phyloP scores from a whole-genome alignment of 2,888 invertebrate species.

The Drosophila hamatofila region DNA sequence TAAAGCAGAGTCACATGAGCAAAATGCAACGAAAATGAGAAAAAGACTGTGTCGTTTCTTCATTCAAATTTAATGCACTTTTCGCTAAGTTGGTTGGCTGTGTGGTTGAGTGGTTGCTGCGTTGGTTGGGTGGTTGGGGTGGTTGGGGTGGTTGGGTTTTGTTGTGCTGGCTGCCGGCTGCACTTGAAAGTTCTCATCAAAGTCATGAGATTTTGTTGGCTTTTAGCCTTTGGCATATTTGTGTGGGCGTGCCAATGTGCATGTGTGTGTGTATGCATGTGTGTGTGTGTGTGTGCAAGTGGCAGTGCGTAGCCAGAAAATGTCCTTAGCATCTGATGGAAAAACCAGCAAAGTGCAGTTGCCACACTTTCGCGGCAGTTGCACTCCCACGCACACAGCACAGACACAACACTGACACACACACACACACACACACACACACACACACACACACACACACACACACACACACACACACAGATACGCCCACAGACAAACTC shows the following conservation, averaged over 20 bases:
- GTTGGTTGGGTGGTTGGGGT: neutral
- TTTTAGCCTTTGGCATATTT: constrained; percentile 38
- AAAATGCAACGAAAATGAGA: constrained; percentile 24
- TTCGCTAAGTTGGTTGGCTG: constrained; percentile 15
- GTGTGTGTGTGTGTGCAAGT: constrained; percentile 7
- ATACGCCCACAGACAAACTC: neutral
- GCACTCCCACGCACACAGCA: neutral
- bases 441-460: neutral
- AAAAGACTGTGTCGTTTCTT: constrained; percentile 30
- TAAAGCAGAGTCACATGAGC: neutral
- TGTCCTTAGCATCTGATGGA: constrained; percentile 30
- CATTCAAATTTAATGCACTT: constrained; percentile 60
- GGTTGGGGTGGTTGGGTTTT: neutral
- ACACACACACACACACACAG: neutral
- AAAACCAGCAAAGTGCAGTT: constrained; percentile 42
- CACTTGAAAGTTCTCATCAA: constrained; percentile 66
- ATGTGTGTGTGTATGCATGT: constrained; percentile 6
- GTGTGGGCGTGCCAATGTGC: constrained; percentile 4
- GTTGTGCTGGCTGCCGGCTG: constrained; percentile 17
- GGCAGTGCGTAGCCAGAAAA: constrained; percentile 28
- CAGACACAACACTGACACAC: neutral
- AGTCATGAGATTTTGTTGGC: constrained; percentile 53
- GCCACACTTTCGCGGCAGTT: constrained; percentile 29
- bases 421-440: neutral
- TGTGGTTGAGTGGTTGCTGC: neutral